Percentiles rank a stretch among this genome's conserved stretches.
These are phyloP conservation scores for Phenganax subtilis DNA, from an alignment of 92 coral and sea anemone species.

Conservation along the genomic window DNA sequence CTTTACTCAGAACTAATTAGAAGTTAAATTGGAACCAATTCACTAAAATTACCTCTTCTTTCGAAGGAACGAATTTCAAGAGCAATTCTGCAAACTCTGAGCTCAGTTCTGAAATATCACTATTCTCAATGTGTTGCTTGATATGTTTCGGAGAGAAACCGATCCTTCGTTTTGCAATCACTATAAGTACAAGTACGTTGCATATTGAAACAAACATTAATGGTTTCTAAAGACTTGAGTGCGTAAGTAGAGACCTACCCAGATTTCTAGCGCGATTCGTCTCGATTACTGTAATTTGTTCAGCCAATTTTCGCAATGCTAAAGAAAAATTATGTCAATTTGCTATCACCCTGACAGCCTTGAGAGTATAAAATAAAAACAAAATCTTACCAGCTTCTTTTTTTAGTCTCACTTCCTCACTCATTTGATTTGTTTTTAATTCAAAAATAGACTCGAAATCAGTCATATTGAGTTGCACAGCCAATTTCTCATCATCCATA, in stretches of 20 bases:
- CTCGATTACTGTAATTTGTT: slow-evolving; percentile 81
- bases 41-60: slow-evolving; percentile 71
- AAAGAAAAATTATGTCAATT: not conserved
- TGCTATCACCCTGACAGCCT: not conserved
- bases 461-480: slow-evolving; percentile 63
- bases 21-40: not conserved
- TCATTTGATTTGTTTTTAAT: slow-evolving; percentile 61
- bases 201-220: not conserved
- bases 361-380: not conserved
- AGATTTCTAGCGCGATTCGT: slow-evolving; percentile 91
- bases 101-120: slow-evolving; percentile 85
- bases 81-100: slow-evolving; percentile 90
- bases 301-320: slow-evolving; percentile 89
- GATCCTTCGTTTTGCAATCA: slow-evolving; percentile 91
- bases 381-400: slow-evolving; percentile 70
- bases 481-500: slow-evolving; percentile 68
- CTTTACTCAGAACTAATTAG: not conserved
- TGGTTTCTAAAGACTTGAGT: not conserved
- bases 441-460: slow-evolving; percentile 85
- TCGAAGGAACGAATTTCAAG: slow-evolving; percentile 88
- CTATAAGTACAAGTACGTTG: slow-evolving; percentile 36
- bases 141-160: slow-evolving; percentile 76
- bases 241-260: slow-evolving; percentile 51
- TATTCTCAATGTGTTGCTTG: slow-evolving; percentile 62
- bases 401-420: slow-evolving; percentile 70